These are phyloP conservation scores for Orius insidiosus DNA, from an alignment of 1,140 invertebrate genomes.

Conservation along the genomic window DNA sequence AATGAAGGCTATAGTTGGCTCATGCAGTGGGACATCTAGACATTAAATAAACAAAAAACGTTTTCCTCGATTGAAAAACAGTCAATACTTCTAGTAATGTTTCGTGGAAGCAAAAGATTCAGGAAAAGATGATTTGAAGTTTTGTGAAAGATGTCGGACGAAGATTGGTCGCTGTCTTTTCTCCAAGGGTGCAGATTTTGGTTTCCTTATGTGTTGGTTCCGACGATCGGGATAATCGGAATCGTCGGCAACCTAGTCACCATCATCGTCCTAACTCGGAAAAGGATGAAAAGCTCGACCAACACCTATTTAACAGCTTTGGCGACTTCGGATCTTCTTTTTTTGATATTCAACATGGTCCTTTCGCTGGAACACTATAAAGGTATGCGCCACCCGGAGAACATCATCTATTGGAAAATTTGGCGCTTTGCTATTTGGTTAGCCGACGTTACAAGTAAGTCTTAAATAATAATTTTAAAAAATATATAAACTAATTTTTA, in stretches of 20 bases:
- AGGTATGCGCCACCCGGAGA: slow-evolving; percentile 28
- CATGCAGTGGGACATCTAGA: too few species aligned
- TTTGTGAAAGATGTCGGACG: neutral
- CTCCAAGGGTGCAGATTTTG: slow-evolving; percentile 31
- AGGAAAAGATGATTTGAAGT: too few species aligned
- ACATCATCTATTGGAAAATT: slow-evolving; percentile 31
- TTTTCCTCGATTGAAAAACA: too few species aligned
- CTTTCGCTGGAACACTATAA: slow-evolving; percentile 42
- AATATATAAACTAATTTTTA: too few species aligned
- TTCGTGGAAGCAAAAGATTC: too few species aligned
- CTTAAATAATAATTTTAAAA: slow-evolving; percentile 9
- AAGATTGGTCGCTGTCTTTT: slow-evolving; percentile 20
- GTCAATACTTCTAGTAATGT: too few species aligned
- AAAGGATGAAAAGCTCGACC: slow-evolving; percentile 53
- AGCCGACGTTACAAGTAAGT: slow-evolving; percentile 40
- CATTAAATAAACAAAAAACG: too few species aligned
- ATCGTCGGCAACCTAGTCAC: slow-evolving; percentile 50
- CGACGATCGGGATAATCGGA: slow-evolving; percentile 44
- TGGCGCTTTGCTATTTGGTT: slow-evolving; percentile 36
- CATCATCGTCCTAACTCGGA: slow-evolving; percentile 49
- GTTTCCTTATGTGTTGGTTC: slow-evolving; percentile 45
- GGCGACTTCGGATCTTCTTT: slow-evolving; percentile 49
- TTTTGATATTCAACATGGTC: slow-evolving; percentile 44
- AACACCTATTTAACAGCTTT: slow-evolving; percentile 54
- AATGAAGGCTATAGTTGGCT: too few species aligned